Base-by-base conservation (phyloP, 2,797 vertebrate species). In the Alfaro cultratus region DNA sequence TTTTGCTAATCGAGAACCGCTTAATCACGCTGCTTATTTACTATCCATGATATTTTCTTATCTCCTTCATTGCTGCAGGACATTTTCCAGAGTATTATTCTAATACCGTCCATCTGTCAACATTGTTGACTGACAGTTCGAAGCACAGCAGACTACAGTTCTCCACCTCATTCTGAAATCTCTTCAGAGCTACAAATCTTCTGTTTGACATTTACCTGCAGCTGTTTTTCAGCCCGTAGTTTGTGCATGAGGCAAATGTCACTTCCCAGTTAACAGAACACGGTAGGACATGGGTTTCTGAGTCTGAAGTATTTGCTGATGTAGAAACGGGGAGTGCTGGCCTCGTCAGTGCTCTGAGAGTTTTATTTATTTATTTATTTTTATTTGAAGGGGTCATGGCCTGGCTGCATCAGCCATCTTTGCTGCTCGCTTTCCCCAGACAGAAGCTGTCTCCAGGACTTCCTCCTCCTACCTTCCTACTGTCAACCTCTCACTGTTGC, bases 391-490 rank as follows among this genome's bases (percentile, higher is more conserved):
- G 75, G 83, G 75, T 90, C 90, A 75, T 67, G 87, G 39, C 75
- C 81, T 70, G 34, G 51, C 82, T 85, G 88, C 81, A 64, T 92
- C 91, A 91, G 86, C 88, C 47, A 9, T 87, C 79, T 73, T 88
- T 81, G 29, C 84, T 64, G 76, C 76, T 77, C 1, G 0, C n/a
- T 47, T 47, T 89, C 89, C 79, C 83, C 80, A 51, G 82, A 74
- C 85, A 41, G 84, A 79, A 75, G 83, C 84, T 89, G 85, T 67
- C 83, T 73, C 83, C 75, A 68, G n/a, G 57, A 51, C 62, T 78
- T 67, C 71, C 75, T 57, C 53, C 29, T 15, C 64, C 71, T 71
- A 31, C n/a, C 53, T 80, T 76, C 75, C 76, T 57, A 18, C 74
- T 82, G 67, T 86, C 83, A 83, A 76, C 79, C 76, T 57, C 71